Evolutionary conservation across 2,888 invertebrate species (phyloP), one percentile per base, ranked within the genome.

Genomic region (Dorcus hopei): DNA sequence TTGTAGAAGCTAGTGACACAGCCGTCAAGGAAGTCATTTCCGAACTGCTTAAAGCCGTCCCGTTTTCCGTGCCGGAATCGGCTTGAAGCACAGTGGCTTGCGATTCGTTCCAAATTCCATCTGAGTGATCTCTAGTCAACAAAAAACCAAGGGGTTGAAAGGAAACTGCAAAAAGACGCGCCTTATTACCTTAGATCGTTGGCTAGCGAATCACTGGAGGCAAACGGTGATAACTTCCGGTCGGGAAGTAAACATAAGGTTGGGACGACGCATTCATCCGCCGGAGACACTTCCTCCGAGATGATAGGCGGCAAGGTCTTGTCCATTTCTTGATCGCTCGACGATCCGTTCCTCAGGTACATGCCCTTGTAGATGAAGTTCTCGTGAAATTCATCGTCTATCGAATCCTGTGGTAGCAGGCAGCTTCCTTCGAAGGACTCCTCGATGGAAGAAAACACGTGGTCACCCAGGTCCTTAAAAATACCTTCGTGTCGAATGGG

Each of bases 81-180:
- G 86, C 85, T 78, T 89, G 90, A 39, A 91, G 81, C 11, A 93
- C 90, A 1, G 92, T 93, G 7, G 89, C 88, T 80, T 93, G 93
- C 9, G 93, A 93, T 80, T 93, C 93, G 78, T 93, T 93, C 92
- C 93, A 93, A 71, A 91, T 87, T 51, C 90, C 89, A 74, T 93
- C 93, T 49, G 92, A 92, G 76, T 92, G 91, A 75, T 93, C 93
- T 71, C 90, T 81, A 33, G 80, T 69, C 61, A 52, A 42, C 26
- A 55, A 3, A 14, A 33, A 50, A 50, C 51, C 9, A 38, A 11
- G 9, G 26, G 26, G 26, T 33, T 33, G 6, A 33, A 33, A 6
- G 26, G 26, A 33, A 4, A 0, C 5, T 33, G 26, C 26, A 4
- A 33, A 33, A 33, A 33, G 26, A 33, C 6, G 26, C 0, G 6